A percentile compares a stretch with the other conserved stretches of the same genome.
phyloP scores from a whole-genome alignment of 2,888 invertebrate genomes.

The Colletes collaris region DNA sequence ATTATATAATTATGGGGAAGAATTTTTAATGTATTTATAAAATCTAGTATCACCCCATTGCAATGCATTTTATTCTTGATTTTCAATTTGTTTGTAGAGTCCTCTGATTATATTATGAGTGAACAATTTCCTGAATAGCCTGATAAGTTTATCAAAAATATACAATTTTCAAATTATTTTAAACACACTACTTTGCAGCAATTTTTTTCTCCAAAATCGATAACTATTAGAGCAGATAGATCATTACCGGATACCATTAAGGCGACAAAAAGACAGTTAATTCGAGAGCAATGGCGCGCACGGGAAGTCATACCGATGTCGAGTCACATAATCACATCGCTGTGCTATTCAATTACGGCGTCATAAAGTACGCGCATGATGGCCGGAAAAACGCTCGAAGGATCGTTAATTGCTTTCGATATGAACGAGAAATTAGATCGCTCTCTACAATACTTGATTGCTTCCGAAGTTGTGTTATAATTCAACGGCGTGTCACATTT shows the following conservation, averaged over 20 bases:
- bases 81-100: too few relatives aligned
- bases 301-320: conserved; percentile 51
- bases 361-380: conserved; percentile 51
- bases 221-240: conserved; percentile 36
- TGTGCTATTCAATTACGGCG: conserved; percentile 49
- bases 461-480: conserved; percentile 5
- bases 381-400: conserved; percentile 49
- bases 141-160: not conserved
- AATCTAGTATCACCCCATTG: too few relatives aligned
- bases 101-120: too few relatives aligned
- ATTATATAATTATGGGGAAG: too few relatives aligned
- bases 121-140: not conserved
- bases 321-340: conserved; percentile 46
- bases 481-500: conserved; percentile 5
- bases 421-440: conserved; percentile 35
- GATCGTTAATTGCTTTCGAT: conserved; percentile 51
- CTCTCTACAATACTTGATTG: conserved; percentile 1
- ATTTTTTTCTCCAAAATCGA: conserved; percentile 24
- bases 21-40: too few relatives aligned
- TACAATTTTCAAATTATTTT: not conserved
- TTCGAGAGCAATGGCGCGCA: conserved; percentile 29
- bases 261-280: conserved; percentile 21
- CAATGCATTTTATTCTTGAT: too few relatives aligned
- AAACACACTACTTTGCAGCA: not conserved
- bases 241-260: conserved; percentile 23